These are phyloP conservation scores for Callocephalon fimbriatum DNA, from an alignment of 2,113 vertebrate genomes.

Conservation along the genomic window DNA sequence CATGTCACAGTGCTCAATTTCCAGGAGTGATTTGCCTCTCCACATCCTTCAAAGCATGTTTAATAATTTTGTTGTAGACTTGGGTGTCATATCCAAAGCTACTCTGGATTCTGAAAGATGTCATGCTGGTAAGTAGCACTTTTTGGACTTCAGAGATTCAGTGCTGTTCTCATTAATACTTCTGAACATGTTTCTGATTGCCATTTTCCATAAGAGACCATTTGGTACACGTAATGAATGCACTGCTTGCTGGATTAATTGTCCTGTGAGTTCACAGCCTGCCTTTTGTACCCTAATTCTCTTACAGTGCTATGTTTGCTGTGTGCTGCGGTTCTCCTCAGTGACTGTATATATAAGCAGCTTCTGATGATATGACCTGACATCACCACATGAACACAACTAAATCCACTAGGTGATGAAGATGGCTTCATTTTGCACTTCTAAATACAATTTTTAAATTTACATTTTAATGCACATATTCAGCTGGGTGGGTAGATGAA, in stretches of 20 bases:
- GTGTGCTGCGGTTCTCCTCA: not conserved
- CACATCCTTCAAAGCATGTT: not conserved
- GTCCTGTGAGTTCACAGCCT: not conserved
- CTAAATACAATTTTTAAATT: not conserved
- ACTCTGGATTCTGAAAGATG: not conserved
- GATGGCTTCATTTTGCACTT: not conserved
- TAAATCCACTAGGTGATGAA: not conserved
- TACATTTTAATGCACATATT: fast-evolving
- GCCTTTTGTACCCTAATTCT: not conserved
- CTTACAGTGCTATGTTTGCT: not conserved
- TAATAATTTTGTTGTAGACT: not conserved
- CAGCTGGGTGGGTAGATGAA: not conserved
- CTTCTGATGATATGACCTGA: not conserved
- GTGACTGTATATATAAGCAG: not conserved
- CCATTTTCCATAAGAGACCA: not conserved
- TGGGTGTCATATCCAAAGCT: not conserved
- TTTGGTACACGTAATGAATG: not conserved
- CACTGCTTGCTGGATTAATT: not conserved
- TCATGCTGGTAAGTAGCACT: not conserved
- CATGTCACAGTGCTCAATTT: not conserved
- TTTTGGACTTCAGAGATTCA: not conserved
- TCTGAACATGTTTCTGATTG: not conserved
- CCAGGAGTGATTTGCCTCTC: not conserved
- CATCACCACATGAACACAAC: not conserved
- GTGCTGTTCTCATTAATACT: not conserved